Base-by-base conservation (phyloP, 1,140 invertebrate genomes). In the Drosophila ogumai region DNA sequence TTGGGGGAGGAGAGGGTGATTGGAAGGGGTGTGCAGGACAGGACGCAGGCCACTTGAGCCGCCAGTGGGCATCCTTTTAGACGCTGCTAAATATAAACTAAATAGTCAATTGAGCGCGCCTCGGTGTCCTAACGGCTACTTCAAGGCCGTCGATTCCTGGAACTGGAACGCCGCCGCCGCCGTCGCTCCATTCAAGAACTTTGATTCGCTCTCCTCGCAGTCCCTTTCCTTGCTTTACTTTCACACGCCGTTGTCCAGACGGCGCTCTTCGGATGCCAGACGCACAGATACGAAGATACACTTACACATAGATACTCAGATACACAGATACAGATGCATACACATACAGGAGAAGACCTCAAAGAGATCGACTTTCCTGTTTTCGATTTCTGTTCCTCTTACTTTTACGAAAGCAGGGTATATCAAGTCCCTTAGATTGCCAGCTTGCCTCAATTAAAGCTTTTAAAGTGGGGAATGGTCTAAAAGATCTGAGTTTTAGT, bases 51-150 rank as follows among this genome's bases (percentile, higher is more conserved):
- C 82, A 86, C 78, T 86, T 86, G 82, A 85, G 68, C 54, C 15
- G 59, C 32, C 46, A 28, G 36, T 56, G 49, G 58, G 68, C 82
- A 86, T 86, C 82, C 82, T 86, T 80, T 86, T 81, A 72, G 82
- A 78, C 69, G 74, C 79, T 87, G 78, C 82, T 86, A 86, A 86
- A 86, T 86, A 86, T 86, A 86, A 86, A 86, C 82, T 86, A 86
- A 86, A 86, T 86, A 86, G 85, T 87, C 82, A 86, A 82, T 86
- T 87, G 82, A 87, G 82, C 79, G 82, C 78, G 79, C 76, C 81
- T 85, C 59, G 60, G 31, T 49, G 61, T 78, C 82, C 82, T 85
- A 85, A 86, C 82, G 82, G 82, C 82, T 85, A 85, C 82, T 85
- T 86, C 82, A 81, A 86, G 82, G 82, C 82, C 82, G 75, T 72